Conservation (phyloP, 2,888 invertebrate species). For the Drosophila nr. medialis region DNA sequence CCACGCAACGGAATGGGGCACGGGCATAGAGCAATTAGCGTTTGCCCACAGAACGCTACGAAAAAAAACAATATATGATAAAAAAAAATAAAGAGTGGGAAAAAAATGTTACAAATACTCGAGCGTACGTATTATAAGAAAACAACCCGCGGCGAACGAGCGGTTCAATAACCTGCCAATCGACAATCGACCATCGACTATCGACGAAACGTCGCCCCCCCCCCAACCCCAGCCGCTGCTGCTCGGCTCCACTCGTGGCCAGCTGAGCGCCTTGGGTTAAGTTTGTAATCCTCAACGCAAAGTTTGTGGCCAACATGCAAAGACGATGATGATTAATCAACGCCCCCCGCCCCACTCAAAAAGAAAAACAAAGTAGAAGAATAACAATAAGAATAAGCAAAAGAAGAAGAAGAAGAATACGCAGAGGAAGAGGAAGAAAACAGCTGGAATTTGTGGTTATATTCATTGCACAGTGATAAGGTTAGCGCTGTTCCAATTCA, state of each 20-base stretch:
- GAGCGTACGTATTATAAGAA: slow-evolving; percentile 32
- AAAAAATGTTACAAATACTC: slow-evolving; percentile 65
- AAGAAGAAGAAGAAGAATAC: slow-evolving; percentile 7
- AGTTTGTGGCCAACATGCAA: slow-evolving; percentile 42
- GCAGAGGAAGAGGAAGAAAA: background rate
- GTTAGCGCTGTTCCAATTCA: slow-evolving; percentile 76
- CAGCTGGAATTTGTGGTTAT: slow-evolving; percentile 29
- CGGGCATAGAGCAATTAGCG: slow-evolving; percentile 64
- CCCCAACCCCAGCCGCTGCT: background rate
- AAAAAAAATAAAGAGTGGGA: slow-evolving; percentile 16
- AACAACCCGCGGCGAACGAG: slow-evolving; percentile 22
- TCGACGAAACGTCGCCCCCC: background rate
- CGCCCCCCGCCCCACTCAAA: slow-evolving; percentile 34
- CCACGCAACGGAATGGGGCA: slow-evolving; percentile 32
- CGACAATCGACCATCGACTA: slow-evolving; percentile 43
- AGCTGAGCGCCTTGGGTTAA: slow-evolving; percentile 23
- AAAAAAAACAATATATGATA: slow-evolving; percentile 25
- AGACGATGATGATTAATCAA: slow-evolving; percentile 74
- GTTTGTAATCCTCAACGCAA: slow-evolving; percentile 27
- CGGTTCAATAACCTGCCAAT: slow-evolving; percentile 73
- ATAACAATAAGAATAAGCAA: slow-evolving; percentile 2
- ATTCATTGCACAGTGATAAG: slow-evolving; percentile 63
- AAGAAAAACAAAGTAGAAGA: slow-evolving; percentile 7
- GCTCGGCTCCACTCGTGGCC: background rate
- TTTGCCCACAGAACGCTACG: slow-evolving; percentile 50